Base-by-base conservation (phyloP, 2,888 invertebrate genomes). In the Lapara coniferarum region DNA sequence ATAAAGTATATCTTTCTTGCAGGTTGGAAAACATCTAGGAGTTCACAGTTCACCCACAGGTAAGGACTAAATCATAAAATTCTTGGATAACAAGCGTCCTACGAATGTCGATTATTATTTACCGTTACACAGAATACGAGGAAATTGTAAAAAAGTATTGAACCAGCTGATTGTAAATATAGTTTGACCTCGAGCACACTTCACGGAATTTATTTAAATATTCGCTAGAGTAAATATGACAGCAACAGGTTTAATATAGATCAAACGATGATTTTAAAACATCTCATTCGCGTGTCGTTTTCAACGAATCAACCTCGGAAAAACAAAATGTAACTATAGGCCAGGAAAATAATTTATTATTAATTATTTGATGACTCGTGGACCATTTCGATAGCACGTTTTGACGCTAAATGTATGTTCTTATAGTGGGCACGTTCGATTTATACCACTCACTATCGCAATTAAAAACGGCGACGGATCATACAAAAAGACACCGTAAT, bases 221-320 rank as follows among this genome's bases (percentile, higher is more conserved):
- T 44, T 16, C 49, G 19, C 0, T 46, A 19, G 49, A 46, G 49
- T 63, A 63, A 63, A 63, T 63, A 63, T 19, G 63, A 49, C 63
- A 25, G 49, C 49, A 49, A 63, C 46, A 13, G 16, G 19, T 63
- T 63, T 25, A 59, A 16, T 59, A 44, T 63, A 63, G 59, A 49
- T 19, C 25, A 25, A 25, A 25, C 25, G 12, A 46, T 63, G 2
- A 37, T 25, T 56, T 6, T 25, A 46, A 63, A 49, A 63, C 63
- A 63, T 13, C 49, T 63, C 63, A 63, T 16, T 63, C 49, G 49
- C 63, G 13, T 63, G 49, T 63, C 63, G 44, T 59, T 25, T 25
- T 63, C 16, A 49, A 63, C 49, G 19, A 63, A 63, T 63, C 63
- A 59, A 14, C 12, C 19, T 46, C 13, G 46, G 46, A 63, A 59